Evolutionary conservation across 2,113 vertebrate genomes (phyloP), one percentile per base, ranked within the genome.

Genomic region (Hippocampus guttulatus): DNA sequence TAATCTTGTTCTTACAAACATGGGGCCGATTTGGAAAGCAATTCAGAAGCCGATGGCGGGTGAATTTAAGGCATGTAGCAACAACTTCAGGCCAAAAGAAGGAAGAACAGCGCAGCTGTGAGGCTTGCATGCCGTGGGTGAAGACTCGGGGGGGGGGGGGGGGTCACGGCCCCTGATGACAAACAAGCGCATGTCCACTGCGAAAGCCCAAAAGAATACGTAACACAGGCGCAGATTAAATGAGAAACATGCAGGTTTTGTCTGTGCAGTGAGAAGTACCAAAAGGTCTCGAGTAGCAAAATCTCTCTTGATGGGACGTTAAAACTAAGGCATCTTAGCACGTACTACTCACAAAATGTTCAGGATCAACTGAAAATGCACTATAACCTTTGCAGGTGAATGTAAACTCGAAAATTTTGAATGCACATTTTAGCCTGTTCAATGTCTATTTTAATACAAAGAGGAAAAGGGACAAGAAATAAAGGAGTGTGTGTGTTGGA

Each of bases 231-330:
- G 77, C 45, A 75, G 54, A 64, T 54, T 78, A 69, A 78, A 75
- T 55, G 67, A 77, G 67, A 27, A 71, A 8, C 58, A 73, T 61
- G 77, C 74, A 75, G 75, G 70, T 86, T 62, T 67, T 25, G 70
- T 5, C 63, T 45, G 67, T 23, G 71, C 73, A 67, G 69, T 41
- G 20, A 65, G 57, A 3, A 47, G 74, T 70, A 70, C 69, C 62
- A 55, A 55, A 55, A 55, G 3, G 21, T n/a, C 7, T 21, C 10
- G 49, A 52, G 49, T 18, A 20, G 49, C 8, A 21, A 54, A 1
- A 55, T 7, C 21, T 3, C 47, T 55, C 21, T 55, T 23, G 21
- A 21, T 20, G 10, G 21, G 52, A 55, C n/a, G 21, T 3, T 11
- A 55, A n/a, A 23, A 55, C 8, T 55, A n/a, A 51, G 49, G 49